These are phyloP conservation scores for Tuta absoluta DNA, from an alignment of 2,888 invertebrate genomes.

Conservation along the genomic window DNA sequence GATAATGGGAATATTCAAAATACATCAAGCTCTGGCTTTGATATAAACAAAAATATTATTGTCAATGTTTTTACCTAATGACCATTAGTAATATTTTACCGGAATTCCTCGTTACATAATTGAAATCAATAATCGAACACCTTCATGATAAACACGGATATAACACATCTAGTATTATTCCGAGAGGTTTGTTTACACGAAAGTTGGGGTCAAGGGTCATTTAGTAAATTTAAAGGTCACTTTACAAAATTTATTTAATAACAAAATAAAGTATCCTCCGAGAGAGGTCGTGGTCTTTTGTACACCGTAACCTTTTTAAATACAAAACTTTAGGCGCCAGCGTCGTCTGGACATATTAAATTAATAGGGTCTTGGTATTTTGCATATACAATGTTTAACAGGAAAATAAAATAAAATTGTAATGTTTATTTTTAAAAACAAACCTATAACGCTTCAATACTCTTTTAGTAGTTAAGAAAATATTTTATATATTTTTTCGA, in stretches of 20 bases:
- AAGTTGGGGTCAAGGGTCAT: not conserved
- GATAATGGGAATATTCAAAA: too few relatives aligned
- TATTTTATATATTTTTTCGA: too few relatives aligned
- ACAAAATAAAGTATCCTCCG: constrained; percentile 16
- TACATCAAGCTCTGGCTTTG: too few relatives aligned
- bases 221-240: not conserved
- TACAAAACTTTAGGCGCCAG: not conserved
- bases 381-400: not conserved
- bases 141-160: not conserved
- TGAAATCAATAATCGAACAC: not conserved
- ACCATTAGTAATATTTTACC: not conserved
- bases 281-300: constrained; percentile 1
- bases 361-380: not conserved
- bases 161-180: not conserved
- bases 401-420: not conserved
- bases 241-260: constrained; percentile 12
- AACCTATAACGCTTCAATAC: not conserved
- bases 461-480: not conserved
- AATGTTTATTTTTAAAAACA: not conserved
- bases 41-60: not conserved
- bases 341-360: not conserved
- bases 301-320: not conserved
- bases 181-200: constrained; percentile 5
- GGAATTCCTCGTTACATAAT: constrained; percentile 13
- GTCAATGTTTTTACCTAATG: not conserved